Percentiles rank a stretch among this genome's conserved stretches.
These are phyloP conservation scores for Alviniconcha strummeri DNA, from an alignment of 2,888 invertebrate genomes.

Conservation along the genomic window DNA sequence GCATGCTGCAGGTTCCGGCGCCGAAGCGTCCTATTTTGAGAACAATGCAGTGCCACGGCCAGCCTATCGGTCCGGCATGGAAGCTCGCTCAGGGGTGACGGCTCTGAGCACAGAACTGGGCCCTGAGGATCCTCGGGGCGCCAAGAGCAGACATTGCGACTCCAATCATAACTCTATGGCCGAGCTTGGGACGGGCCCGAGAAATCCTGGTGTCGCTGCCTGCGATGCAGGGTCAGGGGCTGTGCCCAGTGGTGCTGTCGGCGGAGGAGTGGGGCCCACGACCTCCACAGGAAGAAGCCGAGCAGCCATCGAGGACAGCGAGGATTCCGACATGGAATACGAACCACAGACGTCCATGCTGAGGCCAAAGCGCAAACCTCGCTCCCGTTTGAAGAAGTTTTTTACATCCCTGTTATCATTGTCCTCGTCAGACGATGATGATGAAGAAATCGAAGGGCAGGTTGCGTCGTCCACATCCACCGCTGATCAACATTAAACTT, in stretches of 20 bases:
- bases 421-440: conserved; percentile 43
- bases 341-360: conserved; percentile 36
- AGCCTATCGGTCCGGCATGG: too few species aligned
- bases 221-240: background rate
- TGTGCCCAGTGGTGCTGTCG: background rate
- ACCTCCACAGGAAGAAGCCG: background rate
- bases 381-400: conserved; percentile 41
- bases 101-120: background rate
- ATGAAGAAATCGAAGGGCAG: conserved; percentile 31
- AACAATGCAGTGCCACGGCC: background rate
- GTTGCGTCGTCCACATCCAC: background rate
- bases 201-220: background rate
- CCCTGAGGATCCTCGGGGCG: background rate
- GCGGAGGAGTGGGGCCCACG: background rate
- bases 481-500: conserved; percentile 1
- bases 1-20: background rate
- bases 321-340: conserved; percentile 37
- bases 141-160: background rate
- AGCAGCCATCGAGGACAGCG: conserved; percentile 19
- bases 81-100: too few species aligned
- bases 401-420: conserved; percentile 42
- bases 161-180: conserved; percentile 20
- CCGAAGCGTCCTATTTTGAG: background rate
- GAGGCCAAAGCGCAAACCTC: conserved; percentile 39
- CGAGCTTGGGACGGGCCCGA: background rate